Base-by-base conservation (phyloP, 2,797 vertebrate species). In the Sebastes alutus region DNA sequence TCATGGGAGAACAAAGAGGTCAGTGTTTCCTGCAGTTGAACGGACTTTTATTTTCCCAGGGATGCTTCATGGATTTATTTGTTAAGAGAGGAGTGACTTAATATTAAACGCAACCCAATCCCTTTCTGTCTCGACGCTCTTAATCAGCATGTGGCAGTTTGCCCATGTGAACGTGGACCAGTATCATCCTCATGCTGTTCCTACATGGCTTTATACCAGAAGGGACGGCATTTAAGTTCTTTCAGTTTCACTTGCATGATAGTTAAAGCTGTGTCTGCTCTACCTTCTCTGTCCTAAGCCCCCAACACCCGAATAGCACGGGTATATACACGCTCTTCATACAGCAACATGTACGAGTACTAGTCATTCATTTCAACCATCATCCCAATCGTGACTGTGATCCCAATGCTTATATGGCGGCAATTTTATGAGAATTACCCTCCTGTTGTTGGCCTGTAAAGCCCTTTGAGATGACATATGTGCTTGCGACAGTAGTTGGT, bases 71-170 rank as follows among this genome's bases (percentile, higher is more conserved):
- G 74, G 82, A 65, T 83, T 81, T 81, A 71, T 72, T 73, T n/a
- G n/a, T 83, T 46, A 46, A 82, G 35, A 68, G 60, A 59, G 46
- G 58, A 87, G 73, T 62, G 33, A 52, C 78, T 81, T 87, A 2
- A 84, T 80, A 88, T 88, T 59, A 86, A 85, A 86, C 32, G 54
- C 54, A 89, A 85, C 71, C 63, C 63, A 76, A 85, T 80, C 77
- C 78, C 60, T 80, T 76, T 72, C 65, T 72, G 74, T 86, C 72
- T 80, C 71, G 16, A 4, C 66, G 76, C 56, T 23, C 42, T 54
- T 86, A 70, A 85, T 79, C 63, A 66, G 65, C 46, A 3, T 27
- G 75, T 79, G 89, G 88, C 81, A 18, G n/a, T 11, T 32, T 82
- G 79, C 86, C 84, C 72, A 16, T 73, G 87, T 77, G 72, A 88